Percentiles rank a stretch among this genome's conserved stretches.
These are phyloP conservation scores for Stichopus horrens DNA, from an alignment of 53 echinoderm and acorn worm species.

Conservation along the genomic window DNA sequence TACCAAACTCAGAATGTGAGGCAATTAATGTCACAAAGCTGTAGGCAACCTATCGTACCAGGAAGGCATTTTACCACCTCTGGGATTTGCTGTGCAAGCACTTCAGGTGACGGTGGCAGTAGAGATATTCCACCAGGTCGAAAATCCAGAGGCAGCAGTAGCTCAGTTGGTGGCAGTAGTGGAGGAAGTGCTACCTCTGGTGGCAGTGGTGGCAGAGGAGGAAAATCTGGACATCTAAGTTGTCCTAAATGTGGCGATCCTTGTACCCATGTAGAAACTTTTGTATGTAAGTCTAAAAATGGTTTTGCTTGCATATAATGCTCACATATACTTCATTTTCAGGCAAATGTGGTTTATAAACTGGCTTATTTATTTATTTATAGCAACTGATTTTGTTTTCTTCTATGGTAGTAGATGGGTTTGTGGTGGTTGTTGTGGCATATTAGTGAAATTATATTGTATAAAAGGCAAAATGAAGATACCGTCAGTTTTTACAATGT, in stretches of 20 bases:
- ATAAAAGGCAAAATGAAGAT: too few species aligned
- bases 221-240: constrained; percentile 74
- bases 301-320: too few species aligned
- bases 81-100: constrained; percentile 14
- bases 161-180: constrained; percentile 13
- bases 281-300: constrained; percentile 83
- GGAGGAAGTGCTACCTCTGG: constrained; percentile 3
- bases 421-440: too few species aligned
- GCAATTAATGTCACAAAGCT: background rate
- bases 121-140: constrained; percentile 38
- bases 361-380: too few species aligned
- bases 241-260: constrained; percentile 98
- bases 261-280: constrained; percentile 96
- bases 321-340: too few species aligned
- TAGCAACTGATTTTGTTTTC: too few species aligned
- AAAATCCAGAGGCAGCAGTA: constrained; percentile 33
- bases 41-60: background rate
- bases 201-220: constrained; percentile 36
- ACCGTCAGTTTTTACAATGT: too few species aligned
- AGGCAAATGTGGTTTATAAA: too few species aligned
- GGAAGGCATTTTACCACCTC: constrained; percentile 14
- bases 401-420: too few species aligned
- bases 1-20: background rate
- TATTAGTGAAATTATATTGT: too few species aligned
- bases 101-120: constrained; percentile 31